Base-by-base conservation (phyloP, 2,888 invertebrate genomes). In the Drosophila suboccidentalis region DNA sequence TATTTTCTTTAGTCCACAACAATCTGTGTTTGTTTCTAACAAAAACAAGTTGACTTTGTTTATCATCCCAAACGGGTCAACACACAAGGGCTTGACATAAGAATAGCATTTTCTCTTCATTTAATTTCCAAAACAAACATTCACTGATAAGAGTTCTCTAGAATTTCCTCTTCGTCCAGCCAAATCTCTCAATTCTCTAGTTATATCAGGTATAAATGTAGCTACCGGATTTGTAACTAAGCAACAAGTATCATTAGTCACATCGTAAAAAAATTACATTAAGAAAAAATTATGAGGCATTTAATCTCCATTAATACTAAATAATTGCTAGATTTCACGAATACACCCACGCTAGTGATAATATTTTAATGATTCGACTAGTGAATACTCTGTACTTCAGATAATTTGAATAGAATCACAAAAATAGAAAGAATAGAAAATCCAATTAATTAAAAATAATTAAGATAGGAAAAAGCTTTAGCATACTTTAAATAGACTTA, bases 141-240 rank as follows among this genome's bases (percentile, higher is more conserved):
- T 47, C 1, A 29, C 47, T 47, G 61, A 61, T 72, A 58, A 58
- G 17, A 53, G 8, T 11, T 63, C 55, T 11, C 32, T 4, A 41
- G 34, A 57, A 60, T 39, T 49, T 63, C 19, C 32, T 5, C 4
- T 34, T 19, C n/a, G n/a, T 10, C 5, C 17, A 17, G 4, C 32
- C 1, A 34, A 19, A 11, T 36, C 34, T 34, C 1, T 9, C 11
- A 43, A 19, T 17, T 2, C 34, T 44, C n/a, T 32, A 22, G n/a
- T 51, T 38, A 38, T 22, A 22, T 53, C 11, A 29, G 26, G 15
- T 38, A 26, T 15, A n/a, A n/a, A n/a, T n/a, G 10, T 11, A 53
- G 53, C 53, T 38, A 53, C 15, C 15, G 26, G 26, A 26, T 39
- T 15, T 0, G 26, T 34, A 36, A 32, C 17, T 13, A 38, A 36